phyloP scores from a whole-genome alignment of 2,797 vertebrate species.

The Sitta carolinensis region DNA sequence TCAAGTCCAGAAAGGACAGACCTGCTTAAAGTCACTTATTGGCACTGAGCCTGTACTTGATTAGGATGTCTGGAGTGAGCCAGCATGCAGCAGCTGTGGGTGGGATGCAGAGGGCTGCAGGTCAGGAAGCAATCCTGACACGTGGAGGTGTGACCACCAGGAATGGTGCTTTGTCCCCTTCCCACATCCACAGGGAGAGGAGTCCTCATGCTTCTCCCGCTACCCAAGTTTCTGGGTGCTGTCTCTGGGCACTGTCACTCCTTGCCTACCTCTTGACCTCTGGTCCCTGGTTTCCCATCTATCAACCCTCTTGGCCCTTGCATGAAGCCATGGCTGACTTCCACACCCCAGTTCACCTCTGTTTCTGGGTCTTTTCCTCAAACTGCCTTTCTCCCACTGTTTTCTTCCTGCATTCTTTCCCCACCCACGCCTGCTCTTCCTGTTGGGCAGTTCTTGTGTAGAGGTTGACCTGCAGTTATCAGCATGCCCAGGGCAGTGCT shows the following conservation, averaged over 20 bases:
- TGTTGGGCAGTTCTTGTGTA: rapidly evolving
- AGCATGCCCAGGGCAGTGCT: neutral
- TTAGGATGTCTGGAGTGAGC: neutral
- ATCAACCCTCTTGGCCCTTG: neutral
- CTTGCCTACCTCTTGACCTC: neutral
- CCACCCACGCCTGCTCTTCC: rapidly evolving
- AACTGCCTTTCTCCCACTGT: neutral
- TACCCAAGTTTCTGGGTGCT: neutral
- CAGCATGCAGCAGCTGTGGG: neutral
- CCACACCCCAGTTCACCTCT: neutral
- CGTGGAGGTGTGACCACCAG: neutral
- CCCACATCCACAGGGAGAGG: neutral
- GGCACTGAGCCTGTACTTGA: neutral
- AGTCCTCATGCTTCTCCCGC: neutral
- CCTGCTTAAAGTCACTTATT: conserved; percentile 22
- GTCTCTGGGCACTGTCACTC: neutral
- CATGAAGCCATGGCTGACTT: neutral
- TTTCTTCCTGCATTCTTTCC: neutral
- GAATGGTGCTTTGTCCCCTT: neutral
- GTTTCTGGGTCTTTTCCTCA: neutral
- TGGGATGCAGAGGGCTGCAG: neutral
- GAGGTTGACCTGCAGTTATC: neutral
- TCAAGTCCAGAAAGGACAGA: neutral
- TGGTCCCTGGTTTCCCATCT: neutral
- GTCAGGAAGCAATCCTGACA: neutral